phyloP scores from a whole-genome alignment of 2,888 invertebrate species.

The Clostera curtula region DNA sequence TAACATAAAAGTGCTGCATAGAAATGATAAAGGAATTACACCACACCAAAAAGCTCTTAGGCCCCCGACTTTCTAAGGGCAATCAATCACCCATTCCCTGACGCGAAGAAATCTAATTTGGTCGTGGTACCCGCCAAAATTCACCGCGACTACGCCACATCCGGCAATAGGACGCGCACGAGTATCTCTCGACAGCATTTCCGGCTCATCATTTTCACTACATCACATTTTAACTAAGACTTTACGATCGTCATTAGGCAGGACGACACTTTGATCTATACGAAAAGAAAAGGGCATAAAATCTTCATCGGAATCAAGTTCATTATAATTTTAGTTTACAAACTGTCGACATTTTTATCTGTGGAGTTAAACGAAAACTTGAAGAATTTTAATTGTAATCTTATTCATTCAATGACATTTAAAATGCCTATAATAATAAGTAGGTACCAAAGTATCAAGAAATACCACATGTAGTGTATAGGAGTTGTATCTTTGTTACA shows the following conservation, averaged over 20 bases:
- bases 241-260: slow-evolving; percentile 41
- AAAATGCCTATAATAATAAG: too few species aligned
- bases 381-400: too few species aligned
- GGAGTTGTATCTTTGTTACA: too few species aligned
- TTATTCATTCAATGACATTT: too few species aligned
- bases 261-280: slow-evolving; percentile 41
- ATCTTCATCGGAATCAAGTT: slow-evolving; percentile 8
- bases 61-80: slow-evolving; percentile 24
- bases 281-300: slow-evolving; percentile 19
- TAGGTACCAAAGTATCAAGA: too few species aligned
- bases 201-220: slow-evolving; percentile 41
- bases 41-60: slow-evolving; percentile 25
- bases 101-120: slow-evolving; percentile 44
- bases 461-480: too few species aligned
- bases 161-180: slow-evolving; percentile 40
- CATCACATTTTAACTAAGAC: slow-evolving; percentile 32
- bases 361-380: too few species aligned
- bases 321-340: slow-evolving; percentile 6
- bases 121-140: slow-evolving; percentile 43
- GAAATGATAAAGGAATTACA: slow-evolving; percentile 26
- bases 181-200: slow-evolving; percentile 40
- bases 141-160: slow-evolving; percentile 34
- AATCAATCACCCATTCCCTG: slow-evolving; percentile 42
- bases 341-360: too few species aligned
- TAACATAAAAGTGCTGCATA: too few species aligned